phyloP scores from a whole-genome alignment of 2,113 vertebrate genomes.

The Arothron firmamentum region DNA sequence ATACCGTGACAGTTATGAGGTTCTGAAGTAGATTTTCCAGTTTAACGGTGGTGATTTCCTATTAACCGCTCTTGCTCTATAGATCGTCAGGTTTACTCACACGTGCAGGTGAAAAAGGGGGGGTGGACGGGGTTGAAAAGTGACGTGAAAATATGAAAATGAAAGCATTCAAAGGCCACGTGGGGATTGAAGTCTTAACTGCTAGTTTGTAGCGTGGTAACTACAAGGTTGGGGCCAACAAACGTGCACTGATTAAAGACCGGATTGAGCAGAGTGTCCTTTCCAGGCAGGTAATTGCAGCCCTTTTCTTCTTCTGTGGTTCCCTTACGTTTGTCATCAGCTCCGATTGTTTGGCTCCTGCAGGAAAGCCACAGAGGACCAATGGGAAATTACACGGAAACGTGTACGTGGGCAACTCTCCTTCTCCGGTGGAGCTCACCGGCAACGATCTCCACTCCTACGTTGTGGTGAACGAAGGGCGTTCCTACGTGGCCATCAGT shows the following conservation, averaged over 20 bases:
- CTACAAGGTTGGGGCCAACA: too few relatives aligned
- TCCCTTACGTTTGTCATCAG: not conserved
- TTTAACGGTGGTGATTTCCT: not conserved
- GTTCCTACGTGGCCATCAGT: constrained; percentile 93
- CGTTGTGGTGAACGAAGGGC: constrained; percentile 90
- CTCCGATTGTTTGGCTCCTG: not conserved
- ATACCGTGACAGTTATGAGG: too few relatives aligned
- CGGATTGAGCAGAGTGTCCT: too few relatives aligned
- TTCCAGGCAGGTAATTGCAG: not conserved
- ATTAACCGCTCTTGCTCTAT: not conserved
- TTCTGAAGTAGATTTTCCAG: too few relatives aligned
- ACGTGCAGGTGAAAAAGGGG: too few relatives aligned
- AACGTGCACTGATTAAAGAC: too few relatives aligned
- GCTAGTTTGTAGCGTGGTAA: too few relatives aligned
- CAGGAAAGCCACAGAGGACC: constrained; percentile 92
- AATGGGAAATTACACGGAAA: constrained; percentile 89
- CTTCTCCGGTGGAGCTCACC: constrained; percentile 73
- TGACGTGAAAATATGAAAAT: too few relatives aligned
- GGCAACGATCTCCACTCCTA: constrained; percentile 94
- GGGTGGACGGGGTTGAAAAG: too few relatives aligned
- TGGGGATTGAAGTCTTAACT: too few relatives aligned
- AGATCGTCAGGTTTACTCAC: too few relatives aligned
- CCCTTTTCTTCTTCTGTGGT: not conserved
- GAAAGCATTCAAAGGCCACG: too few relatives aligned
- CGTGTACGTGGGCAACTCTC: constrained; percentile 81